phyloP scores from a whole-genome alignment of 2,888 invertebrate genomes.

The Pammene aurita region DNA sequence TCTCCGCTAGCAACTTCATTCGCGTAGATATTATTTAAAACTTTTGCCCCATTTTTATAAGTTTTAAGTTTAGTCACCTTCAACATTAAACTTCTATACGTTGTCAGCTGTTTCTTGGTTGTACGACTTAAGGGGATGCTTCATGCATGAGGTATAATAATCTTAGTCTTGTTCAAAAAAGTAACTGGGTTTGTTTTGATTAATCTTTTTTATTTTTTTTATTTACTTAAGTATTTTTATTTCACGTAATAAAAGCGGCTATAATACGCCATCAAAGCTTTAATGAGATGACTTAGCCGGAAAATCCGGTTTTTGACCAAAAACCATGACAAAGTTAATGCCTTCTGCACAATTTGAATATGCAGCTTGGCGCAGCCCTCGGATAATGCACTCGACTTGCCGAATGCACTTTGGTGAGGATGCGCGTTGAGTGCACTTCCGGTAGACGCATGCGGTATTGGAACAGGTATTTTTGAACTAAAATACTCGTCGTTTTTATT shows the following conservation, averaged over 20 bases:
- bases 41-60: too few relatives aligned
- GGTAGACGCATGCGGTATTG: slow-evolving; percentile 1
- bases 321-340: slow-evolving; percentile 15
- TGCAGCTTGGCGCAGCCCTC: slow-evolving; percentile 26
- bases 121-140: too few relatives aligned
- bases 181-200: too few relatives aligned
- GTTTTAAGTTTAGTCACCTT: too few relatives aligned
- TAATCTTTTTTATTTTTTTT: too few relatives aligned
- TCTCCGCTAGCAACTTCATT: too few relatives aligned
- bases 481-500: not conserved
- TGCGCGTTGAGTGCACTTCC: slow-evolving; percentile 34
- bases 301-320: slow-evolving; percentile 1
- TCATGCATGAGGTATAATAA: too few relatives aligned
- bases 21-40: too few relatives aligned
- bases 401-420: slow-evolving; percentile 34
- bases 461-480: slow-evolving; percentile 21
- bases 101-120: too few relatives aligned
- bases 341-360: slow-evolving; percentile 12
- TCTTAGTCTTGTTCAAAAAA: too few relatives aligned
- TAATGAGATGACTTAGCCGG: not conserved
- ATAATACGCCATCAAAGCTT: not conserved
- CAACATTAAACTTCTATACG: too few relatives aligned
- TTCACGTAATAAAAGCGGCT: not conserved
- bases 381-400: slow-evolving; percentile 37
- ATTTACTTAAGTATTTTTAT: not conserved